Conservation (phyloP, 2,797 vertebrate genomes). For the Lateolabrax maculatus region DNA sequence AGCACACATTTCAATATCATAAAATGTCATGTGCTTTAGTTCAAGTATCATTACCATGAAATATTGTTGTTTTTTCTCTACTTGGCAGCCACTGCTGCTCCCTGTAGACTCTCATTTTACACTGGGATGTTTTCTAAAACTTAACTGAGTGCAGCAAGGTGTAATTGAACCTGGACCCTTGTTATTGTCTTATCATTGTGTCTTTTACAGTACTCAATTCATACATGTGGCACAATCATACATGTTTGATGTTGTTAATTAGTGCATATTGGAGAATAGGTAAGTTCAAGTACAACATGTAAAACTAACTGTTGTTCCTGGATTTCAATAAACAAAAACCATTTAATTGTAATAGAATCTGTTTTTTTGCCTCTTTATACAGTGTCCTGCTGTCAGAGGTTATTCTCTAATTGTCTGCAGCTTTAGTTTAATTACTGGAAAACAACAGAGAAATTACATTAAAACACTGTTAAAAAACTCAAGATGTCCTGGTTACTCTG, state of each 20-base stretch:
- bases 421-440: no score
- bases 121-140: constrained; percentile 18
- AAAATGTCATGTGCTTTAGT: constrained; percentile 31
- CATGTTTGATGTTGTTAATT: constrained; percentile 31
- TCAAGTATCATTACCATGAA: not conserved
- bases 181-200: constrained; percentile 13
- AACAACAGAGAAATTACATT: no score
- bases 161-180: not conserved
- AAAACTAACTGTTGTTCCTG: constrained; percentile 17
- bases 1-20: not conserved
- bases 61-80: not conserved
- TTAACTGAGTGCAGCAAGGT: constrained; percentile 2
- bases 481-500: no score
- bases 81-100: not conserved
- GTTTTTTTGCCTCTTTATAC: not conserved
- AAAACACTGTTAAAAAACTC: no score
- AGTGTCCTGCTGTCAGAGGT: no score
- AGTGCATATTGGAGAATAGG: constrained; percentile 1
- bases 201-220: constrained; percentile 21
- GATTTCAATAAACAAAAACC: constrained; percentile 38
- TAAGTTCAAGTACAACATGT: constrained; percentile 26
- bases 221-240: constrained; percentile 14
- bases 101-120: constrained; percentile 12
- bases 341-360: constrained; percentile 40
- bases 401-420: no score